phyloP scores from a whole-genome alignment of 2,113 vertebrate species.

The Eurypyga helias region DNA sequence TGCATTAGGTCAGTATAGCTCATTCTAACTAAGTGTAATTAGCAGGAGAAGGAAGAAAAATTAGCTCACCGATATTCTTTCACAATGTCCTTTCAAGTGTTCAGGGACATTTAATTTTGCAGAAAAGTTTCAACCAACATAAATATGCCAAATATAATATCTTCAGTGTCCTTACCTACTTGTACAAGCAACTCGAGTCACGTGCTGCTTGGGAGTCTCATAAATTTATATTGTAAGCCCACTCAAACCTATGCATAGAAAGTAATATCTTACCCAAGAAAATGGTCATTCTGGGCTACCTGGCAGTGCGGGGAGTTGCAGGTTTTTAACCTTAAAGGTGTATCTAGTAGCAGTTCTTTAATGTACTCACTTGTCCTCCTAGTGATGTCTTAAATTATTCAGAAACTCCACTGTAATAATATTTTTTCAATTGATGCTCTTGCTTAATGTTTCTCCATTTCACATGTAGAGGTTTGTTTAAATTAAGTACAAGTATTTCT shows the following conservation, averaged over 20 bases:
- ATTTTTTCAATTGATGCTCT: neutral
- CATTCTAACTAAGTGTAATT: conserved; percentile 45
- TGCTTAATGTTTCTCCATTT: neutral
- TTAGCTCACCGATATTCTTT: neutral
- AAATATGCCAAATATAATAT: conserved; percentile 8
- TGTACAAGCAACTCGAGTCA: neutral
- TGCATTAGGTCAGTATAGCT: conserved; percentile 38
- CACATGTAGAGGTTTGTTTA: neutral
- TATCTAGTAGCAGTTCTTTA: neutral
- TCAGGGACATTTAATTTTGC: neutral
- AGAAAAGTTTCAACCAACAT: neutral
- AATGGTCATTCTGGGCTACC: neutral
- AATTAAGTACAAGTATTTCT: neutral
- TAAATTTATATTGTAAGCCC: neutral
- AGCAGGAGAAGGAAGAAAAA: conserved; percentile 27
- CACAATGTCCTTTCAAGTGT: conserved; percentile 10
- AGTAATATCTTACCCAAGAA: neutral
- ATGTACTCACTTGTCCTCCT: neutral
- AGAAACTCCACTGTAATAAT: neutral
- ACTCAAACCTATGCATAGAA: conserved; percentile 29
- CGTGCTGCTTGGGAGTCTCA: neutral
- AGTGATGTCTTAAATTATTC: neutral
- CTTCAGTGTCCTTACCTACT: conserved; percentile 7
- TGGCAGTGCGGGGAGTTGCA: neutral
- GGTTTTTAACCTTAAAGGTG: neutral